Conservation (phyloP, 2,797 vertebrate species). For the Anableps anableps region DNA sequence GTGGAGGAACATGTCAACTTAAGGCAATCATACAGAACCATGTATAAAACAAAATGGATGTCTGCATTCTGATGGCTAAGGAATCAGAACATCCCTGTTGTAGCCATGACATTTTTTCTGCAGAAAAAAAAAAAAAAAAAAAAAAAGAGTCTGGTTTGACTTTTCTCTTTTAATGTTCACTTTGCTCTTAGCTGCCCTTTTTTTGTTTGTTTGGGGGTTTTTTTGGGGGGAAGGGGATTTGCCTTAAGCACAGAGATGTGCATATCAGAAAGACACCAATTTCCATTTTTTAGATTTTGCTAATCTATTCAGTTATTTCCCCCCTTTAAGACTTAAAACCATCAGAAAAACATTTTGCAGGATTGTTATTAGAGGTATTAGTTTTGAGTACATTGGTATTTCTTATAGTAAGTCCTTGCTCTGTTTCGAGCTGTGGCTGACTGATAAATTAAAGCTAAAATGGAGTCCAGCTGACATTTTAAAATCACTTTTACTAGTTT, state of each 20-base stretch:
- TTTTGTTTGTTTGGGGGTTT: too few relatives aligned
- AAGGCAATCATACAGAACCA: conserved; percentile 12
- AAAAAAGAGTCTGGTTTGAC: background rate
- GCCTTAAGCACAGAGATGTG: background rate
- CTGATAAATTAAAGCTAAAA: background rate
- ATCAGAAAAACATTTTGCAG: background rate
- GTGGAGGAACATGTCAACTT: conserved; percentile 31
- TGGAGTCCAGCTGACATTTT: conserved; percentile 2
- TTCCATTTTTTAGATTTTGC: background rate
- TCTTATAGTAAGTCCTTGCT: background rate
- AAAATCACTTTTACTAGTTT: background rate
- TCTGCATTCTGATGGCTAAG: background rate
- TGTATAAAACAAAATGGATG: conserved; percentile 16
- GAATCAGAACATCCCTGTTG: conserved; percentile 5
- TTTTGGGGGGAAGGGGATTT: background rate
- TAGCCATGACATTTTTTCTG: background rate
- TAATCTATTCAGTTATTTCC: background rate
- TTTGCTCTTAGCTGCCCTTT: background rate
- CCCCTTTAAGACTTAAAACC: too few relatives aligned
- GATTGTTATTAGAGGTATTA: background rate
- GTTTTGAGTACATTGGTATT: background rate
- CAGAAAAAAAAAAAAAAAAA: background rate
- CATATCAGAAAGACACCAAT: background rate
- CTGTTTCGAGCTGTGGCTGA: background rate
- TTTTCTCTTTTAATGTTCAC: background rate